Evolutionary conservation across 1,140 invertebrate species (phyloP), one percentile per base, ranked within the genome.

Genomic region (Tetraneura akinire): DNA sequence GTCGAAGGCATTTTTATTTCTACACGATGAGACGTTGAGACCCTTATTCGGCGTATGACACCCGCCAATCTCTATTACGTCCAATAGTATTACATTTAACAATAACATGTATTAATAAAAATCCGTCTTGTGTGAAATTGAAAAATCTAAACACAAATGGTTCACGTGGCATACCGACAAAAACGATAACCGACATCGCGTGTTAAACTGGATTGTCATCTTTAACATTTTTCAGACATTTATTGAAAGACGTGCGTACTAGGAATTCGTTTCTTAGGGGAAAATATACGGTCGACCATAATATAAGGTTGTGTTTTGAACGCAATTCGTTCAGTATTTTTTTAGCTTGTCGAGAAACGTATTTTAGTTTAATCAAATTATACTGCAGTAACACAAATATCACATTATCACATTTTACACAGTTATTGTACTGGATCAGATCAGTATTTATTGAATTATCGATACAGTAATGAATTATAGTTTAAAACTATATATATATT

Each of bases 21-120:
- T 68, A 68, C 0, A 21, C 13, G 8, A 37, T 37, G 8, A 53
- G 32, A 37, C 11, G 6, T n/a, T 37, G 3, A 3, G 10, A 11
- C 29, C 62, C 18, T n/a, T 21, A n/a, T 2, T 29, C 9, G 42
- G 21, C 10, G 23, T 49, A 37, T 55, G 71, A 73, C 71, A 37
- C 71, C n/a, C 51, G 71, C 71, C 71, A 74, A 74, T 74, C 51
- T 57, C n/a, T 57, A 57, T 76, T 37, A 55, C n/a, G 29, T 55
- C 29, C 51, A 51, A 51, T 51, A 51, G 23, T 26, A 21, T 21
- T 26, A 51, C 29, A 53, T 73, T 32, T 23, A 45, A 51, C 23
- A 45, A 51, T 74, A 37, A 42, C 8, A 76, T 21, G 37, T 42
- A 57, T 53, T 57, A 74, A 74, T 55, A 55, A 21, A 37, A 74